phyloP scores from a whole-genome alignment of 2,797 vertebrate genomes.

The Spheniscus humboldti region DNA sequence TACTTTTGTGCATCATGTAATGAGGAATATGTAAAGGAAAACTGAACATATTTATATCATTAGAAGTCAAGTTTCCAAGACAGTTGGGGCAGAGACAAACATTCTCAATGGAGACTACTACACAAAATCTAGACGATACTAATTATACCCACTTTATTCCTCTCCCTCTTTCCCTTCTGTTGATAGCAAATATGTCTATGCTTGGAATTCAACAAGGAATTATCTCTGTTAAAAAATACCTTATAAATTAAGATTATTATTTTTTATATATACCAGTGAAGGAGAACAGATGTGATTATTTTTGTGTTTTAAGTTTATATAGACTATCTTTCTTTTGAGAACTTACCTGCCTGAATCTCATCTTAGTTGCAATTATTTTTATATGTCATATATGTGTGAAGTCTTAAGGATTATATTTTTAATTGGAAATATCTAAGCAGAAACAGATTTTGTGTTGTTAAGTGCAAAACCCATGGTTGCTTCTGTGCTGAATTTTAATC shows the following conservation, averaged over 20 bases:
- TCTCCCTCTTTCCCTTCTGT: neutral
- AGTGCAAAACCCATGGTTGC: neutral
- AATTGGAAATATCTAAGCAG: neutral
- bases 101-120: neutral
- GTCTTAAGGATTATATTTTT: neutral
- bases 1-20: neutral
- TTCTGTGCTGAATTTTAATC: conserved; percentile 23
- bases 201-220: neutral
- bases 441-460: conserved; percentile 8
- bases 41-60: neutral
- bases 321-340: neutral
- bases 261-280: neutral
- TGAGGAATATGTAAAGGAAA: neutral
- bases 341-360: neutral
- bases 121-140: neutral
- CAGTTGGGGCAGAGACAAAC: neutral
- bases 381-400: neutral
- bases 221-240: neutral
- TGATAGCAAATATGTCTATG: neutral
- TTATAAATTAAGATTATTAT: neutral
- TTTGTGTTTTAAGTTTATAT: neutral
- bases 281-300: neutral
- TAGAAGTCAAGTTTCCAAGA: neutral
- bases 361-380: neutral
- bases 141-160: neutral